Evolutionary conservation across 2,888 invertebrate species (phyloP).

Genomic region (Drosophila meridionalis): DNA sequence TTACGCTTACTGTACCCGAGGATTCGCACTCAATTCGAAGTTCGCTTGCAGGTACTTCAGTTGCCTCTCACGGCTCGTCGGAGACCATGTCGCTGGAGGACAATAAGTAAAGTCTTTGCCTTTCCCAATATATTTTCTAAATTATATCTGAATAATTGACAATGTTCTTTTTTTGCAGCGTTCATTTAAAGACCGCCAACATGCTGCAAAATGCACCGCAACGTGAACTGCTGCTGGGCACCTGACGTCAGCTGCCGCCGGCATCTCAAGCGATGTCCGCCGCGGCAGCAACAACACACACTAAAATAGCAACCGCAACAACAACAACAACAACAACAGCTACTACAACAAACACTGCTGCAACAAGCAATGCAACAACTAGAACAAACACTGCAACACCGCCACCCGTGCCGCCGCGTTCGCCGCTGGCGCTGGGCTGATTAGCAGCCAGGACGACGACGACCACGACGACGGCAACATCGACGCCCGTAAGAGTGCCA

Average conservation of each 20-base stretch:
- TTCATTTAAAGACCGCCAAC: slow-evolving; percentile 84
- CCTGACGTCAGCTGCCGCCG: slow-evolving; percentile 81
- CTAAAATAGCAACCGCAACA: slow-evolving; percentile 31
- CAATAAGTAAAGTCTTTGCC: slow-evolving; percentile 81
- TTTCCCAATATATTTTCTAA: background rate
- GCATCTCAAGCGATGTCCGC: slow-evolving; percentile 45
- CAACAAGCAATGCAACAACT: slow-evolving; percentile 33
- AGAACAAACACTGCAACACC: slow-evolving; percentile 55
- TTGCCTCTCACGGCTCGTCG: slow-evolving; percentile 84
- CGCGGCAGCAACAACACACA: slow-evolving; percentile 42
- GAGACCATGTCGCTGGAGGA: slow-evolving; percentile 85
- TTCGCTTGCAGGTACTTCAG: slow-evolving; percentile 85
- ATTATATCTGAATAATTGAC: background rate
- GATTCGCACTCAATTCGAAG: slow-evolving; percentile 85
- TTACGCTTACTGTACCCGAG: slow-evolving; percentile 85
- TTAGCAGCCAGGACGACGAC: slow-evolving; percentile 34
- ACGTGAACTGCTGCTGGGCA: slow-evolving; percentile 78
- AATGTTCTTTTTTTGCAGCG: slow-evolving; percentile 52
- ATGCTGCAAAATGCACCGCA: slow-evolving; percentile 83
- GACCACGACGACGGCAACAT: slow-evolving; percentile 7
- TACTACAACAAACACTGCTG: slow-evolving; percentile 22
- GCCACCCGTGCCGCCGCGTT: slow-evolving; percentile 70
- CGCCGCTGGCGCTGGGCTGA: slow-evolving; percentile 74
- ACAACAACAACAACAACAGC: slow-evolving; percentile 8
- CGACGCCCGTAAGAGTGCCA: slow-evolving; percentile 24